These are phyloP conservation scores for Galerucella nymphaeae DNA, from an alignment of 2,888 invertebrate species.

Conservation along the genomic window DNA sequence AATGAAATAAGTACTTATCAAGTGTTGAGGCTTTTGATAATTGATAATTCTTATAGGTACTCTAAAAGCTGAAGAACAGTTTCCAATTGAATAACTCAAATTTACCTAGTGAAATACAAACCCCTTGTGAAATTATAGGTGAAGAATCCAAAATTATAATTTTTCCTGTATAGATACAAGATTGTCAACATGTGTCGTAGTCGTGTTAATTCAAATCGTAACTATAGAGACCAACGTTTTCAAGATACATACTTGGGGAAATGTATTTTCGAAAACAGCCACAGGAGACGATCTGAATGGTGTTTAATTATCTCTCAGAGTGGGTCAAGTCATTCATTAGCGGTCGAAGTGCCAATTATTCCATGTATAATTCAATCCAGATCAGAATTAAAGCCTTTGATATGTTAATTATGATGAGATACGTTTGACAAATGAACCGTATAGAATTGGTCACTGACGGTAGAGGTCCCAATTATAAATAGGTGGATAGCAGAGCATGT, in stretches of 20 bases:
- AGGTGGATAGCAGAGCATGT: conserved; percentile 25
- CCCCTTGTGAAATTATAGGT: too few species aligned
- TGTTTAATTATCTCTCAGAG: conserved; percentile 35
- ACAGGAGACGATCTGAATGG: conserved; percentile 30
- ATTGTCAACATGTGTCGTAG: too few species aligned
- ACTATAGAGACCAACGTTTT: conserved; percentile 15
- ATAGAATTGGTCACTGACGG: conserved; percentile 40
- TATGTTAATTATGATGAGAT: conserved; percentile 55
- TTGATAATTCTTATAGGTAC: too few species aligned
- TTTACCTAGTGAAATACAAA: too few species aligned
- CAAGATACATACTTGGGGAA: not conserved
- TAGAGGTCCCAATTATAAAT: conserved; percentile 41
- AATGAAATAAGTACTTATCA: too few species aligned
- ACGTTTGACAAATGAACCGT: conserved; percentile 52
- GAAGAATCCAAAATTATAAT: too few species aligned
- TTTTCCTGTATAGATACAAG: too few species aligned
- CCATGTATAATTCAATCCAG: conserved; percentile 55
- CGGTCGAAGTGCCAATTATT: conserved; percentile 51
- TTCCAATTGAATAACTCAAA: too few species aligned
- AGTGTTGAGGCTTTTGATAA: too few species aligned
- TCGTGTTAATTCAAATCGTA: not conserved
- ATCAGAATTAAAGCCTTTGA: conserved; percentile 56
- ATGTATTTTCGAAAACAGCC: conserved; percentile 18
- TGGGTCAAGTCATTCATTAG: conserved; percentile 44
- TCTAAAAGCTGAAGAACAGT: too few species aligned